Base-by-base conservation (phyloP, 2,888 invertebrate species). In the Caenorhabditis sp. region DNA sequence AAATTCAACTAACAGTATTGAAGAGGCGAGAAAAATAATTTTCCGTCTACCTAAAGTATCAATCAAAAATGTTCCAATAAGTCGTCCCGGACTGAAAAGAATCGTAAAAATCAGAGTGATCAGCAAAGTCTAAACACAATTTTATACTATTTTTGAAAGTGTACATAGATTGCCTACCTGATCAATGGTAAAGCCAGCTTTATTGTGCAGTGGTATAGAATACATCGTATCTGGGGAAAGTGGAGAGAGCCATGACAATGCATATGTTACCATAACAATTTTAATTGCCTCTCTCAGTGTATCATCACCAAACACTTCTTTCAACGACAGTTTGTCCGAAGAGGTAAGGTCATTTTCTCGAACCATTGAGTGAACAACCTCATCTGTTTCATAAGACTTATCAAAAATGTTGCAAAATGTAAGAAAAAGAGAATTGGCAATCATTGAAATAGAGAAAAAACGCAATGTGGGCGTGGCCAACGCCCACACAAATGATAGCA, bases 61-160 rank as follows among this genome's bases (percentile, higher is more conserved):
- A 19, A 78, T 71, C 3, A 78, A 59, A 26, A 67, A 62, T 3
- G 76, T 71, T 27, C 78, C 78, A 17, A 74, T 54, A 23, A 78
- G 64, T 24, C 67, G 58, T 4, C 73, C 59, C 2, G 78, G 78
- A 60, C 66, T 63, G 23, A 66, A 69, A 0, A 69, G 8, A 1
- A 78, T 50, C 6, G 69, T 43, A 6, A 76, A 37, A 0, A 76
- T 21, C 10, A 76, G 36, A 5, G 68, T 76, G 17, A 73, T 49
- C 10, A 62, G 62, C 67, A 78, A 59, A 2, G 70, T 19, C 74
- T 74, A 53, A n/a, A 24, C 49, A 23, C 12, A 23, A 50, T 21
- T 3, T 37, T 51, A 8, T 51, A 17, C 51, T 62, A 31, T 58
- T 51, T 54, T 71, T 59, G 26, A 71, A 62, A 49, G 58, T 70